Evolutionary conservation across 2,888 invertebrate species (phyloP), one percentile per base, ranked within the genome.

Genomic region (Papilio elwesi): DNA sequence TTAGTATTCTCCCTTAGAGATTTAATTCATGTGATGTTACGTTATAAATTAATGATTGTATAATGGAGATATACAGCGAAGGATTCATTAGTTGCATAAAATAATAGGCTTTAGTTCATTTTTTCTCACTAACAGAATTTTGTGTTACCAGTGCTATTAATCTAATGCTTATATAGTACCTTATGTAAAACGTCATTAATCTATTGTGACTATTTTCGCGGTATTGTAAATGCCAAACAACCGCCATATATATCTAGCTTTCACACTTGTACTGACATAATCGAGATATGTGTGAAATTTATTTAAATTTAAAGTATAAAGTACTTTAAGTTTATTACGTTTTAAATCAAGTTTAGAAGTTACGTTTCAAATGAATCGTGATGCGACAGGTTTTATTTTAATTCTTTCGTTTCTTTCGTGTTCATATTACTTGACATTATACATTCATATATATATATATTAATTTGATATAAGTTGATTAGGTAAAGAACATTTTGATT

Each of bases 161-260:
- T 68, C 53, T 47, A 55, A 12, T 47, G 13, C 7, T 59, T 4
- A n/a, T 48, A 36, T 51, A 8, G 26, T 38, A 51, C 36, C 57
- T 70, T 53, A 53, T 52, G 52, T 36, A 15, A 52, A 36, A 6
- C 11, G 8, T 53, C 26, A 70, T 13, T 38, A 64, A 64, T 55
- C 13, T 38, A 12, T 26, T 43, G 26, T 70, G 55, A 48, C 59
- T 6, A 57, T 15, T 71, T 71, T 64, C 12, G 65, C 57, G 43
- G 52, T 51, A 43, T 43, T 59, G 51, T 59, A 66, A 51, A 71
- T 70, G 38, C 57, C 64, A 70, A 38, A 49, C 9, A 49, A 38
- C 43, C n/a, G 49, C 15, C 13, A 36, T 64, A 55, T n/a, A 36
- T 26, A 13, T 65, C 57, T 66, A 51, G 16, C 59, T 71, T 59